phyloP scores from a whole-genome alignment of 2,113 vertebrate species.

The Sialia sialis region DNA sequence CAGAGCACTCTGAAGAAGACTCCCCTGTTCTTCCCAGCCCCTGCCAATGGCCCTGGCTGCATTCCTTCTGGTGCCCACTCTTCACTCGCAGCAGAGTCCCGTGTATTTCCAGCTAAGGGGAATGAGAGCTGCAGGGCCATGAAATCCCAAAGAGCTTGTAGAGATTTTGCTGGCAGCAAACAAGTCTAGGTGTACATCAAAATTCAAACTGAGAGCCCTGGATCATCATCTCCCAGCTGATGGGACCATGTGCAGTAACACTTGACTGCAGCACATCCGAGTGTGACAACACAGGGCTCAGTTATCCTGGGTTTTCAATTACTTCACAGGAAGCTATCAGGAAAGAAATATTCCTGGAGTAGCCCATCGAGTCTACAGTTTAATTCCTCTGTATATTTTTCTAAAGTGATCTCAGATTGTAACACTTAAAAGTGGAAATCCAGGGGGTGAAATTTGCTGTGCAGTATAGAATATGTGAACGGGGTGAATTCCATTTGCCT shows the following conservation, averaged over 20 bases:
- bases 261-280: background rate
- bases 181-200: background rate
- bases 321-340: slow-evolving; percentile 1
- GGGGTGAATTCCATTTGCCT: background rate
- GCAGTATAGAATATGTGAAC: background rate
- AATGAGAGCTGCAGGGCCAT: background rate
- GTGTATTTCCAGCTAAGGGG: background rate
- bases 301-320: slow-evolving; percentile 34
- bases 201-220: fast-evolving
- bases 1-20: background rate
- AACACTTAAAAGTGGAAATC: slow-evolving; percentile 29
- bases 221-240: background rate
- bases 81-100: background rate
- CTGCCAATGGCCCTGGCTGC: fast-evolving
- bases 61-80: background rate
- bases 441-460: background rate
- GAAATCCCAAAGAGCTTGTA: background rate
- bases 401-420: slow-evolving; percentile 10
- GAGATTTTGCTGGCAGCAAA: background rate
- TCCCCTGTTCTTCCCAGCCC: background rate
- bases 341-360: slow-evolving; percentile 27
- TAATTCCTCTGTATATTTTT: slow-evolving; percentile 53
- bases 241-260: background rate
- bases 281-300: background rate
- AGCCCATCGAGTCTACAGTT: background rate